These are phyloP conservation scores for Zosterops japonicus DNA, from an alignment of 2,113 vertebrate species.

Conservation along the genomic window DNA sequence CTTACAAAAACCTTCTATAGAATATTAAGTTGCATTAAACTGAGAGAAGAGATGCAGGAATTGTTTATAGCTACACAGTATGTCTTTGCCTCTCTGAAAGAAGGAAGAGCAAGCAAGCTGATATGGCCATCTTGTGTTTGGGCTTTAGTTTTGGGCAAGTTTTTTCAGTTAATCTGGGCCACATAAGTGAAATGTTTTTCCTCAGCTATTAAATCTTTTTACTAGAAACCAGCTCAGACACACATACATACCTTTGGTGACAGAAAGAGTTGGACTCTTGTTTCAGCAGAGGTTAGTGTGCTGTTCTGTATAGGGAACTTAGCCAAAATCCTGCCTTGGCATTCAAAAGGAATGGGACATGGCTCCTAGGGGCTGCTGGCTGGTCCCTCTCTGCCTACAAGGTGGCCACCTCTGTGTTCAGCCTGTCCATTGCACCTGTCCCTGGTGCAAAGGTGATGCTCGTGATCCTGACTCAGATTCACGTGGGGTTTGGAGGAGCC, in stretches of 20 bases:
- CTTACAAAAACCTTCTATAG: not conserved
- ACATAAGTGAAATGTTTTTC: not conserved
- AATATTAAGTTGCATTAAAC: not conserved
- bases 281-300: not conserved
- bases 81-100: not conserved
- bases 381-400: not conserved
- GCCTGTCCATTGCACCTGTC: not conserved
- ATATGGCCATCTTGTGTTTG: not conserved
- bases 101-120: not conserved
- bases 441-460: not conserved
- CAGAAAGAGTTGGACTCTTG: not conserved
- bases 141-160: not conserved
- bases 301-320: not conserved
- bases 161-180: not conserved
- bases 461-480: not conserved
- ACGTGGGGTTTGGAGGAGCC: not conserved
- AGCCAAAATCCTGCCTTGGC: not conserved
- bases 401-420: not conserved
- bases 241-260: not conserved
- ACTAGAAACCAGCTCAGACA: not conserved
- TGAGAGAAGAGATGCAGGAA: not conserved
- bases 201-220: not conserved
- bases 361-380: not conserved
- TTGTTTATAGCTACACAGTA: not conserved
- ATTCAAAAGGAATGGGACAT: accelerated